phyloP scores from a whole-genome alignment of 2,888 invertebrate species.

The Ctenicera cuprea region DNA sequence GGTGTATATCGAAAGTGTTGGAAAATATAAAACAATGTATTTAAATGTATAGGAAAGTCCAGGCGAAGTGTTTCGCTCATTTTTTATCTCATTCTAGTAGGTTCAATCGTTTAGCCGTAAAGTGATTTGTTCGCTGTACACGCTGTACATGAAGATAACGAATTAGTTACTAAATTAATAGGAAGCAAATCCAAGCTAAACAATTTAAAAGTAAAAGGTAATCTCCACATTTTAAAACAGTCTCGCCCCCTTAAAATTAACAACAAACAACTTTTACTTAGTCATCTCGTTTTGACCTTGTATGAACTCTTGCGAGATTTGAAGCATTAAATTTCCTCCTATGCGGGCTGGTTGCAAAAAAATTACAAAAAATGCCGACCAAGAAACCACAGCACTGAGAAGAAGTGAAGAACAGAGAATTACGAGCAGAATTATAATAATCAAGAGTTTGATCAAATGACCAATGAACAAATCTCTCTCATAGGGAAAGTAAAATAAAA shows the following conservation, averaged over 20 bases:
- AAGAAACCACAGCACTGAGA: constrained; percentile 36
- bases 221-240: constrained; percentile 8
- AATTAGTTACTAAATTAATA: no score
- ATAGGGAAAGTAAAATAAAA: neutral
- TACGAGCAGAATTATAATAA: neutral
- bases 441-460: neutral
- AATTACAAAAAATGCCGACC: constrained; percentile 17
- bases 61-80: no score
- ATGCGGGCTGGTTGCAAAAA: constrained; percentile 31
- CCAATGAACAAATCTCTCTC: neutral
- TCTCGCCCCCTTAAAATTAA: constrained; percentile 29
- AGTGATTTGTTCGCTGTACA: no score
- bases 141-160: no score
- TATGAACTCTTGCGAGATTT: constrained; percentile 43
- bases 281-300: constrained; percentile 35
- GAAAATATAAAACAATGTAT: no score
- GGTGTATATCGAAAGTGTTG: no score
- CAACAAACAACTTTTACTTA: constrained; percentile 16
- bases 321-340: constrained; percentile 38
- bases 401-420: no score
- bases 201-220: constrained; percentile 12
- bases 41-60: no score
- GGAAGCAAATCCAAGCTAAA: neutral
- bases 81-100: no score
- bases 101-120: no score